phyloP scores from a whole-genome alignment of 2,888 invertebrate species.

The Zygogramma bicolorata region DNA sequence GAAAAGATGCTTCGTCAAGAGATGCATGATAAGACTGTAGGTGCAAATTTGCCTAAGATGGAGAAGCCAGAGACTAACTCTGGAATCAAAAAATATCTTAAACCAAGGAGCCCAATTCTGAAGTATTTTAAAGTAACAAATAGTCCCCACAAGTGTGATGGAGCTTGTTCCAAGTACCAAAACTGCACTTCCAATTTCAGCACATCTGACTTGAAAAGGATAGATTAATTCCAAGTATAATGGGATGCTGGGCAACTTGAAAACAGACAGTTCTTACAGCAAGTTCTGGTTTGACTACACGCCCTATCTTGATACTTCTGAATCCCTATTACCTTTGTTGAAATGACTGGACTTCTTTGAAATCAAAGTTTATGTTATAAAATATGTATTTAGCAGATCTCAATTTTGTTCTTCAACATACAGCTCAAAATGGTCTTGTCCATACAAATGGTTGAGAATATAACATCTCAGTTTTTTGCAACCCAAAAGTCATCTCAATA shows the following conservation, averaged over 20 bases:
- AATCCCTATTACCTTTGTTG: no score
- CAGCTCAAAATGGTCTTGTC: no score
- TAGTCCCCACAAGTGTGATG: constrained; percentile 45
- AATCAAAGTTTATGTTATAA: no score
- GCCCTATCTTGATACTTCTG: no score
- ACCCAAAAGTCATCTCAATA: no score
- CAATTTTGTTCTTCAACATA: no score
- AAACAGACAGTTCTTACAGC: no score
- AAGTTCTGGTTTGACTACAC: no score
- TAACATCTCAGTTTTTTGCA: no score
- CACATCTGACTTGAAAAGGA: background rate
- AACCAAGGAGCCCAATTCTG: constrained; percentile 57
- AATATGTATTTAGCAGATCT: no score
- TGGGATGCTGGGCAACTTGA: background rate
- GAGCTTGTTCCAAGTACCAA: constrained; percentile 34
- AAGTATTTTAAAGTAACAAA: constrained; percentile 60
- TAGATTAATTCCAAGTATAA: background rate
- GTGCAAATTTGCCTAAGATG: constrained; percentile 53
- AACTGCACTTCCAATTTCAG: constrained; percentile 25
- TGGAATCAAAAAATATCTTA: constrained; percentile 40
- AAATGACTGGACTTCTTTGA: no score
- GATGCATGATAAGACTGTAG: constrained; percentile 36
- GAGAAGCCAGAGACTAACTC: constrained; percentile 50
- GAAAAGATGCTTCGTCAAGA: constrained; percentile 65
- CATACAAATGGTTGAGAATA: no score